Evolutionary conservation across 2,888 invertebrate genomes (phyloP).

Genomic region (Limnephilus lunatus): DNA sequence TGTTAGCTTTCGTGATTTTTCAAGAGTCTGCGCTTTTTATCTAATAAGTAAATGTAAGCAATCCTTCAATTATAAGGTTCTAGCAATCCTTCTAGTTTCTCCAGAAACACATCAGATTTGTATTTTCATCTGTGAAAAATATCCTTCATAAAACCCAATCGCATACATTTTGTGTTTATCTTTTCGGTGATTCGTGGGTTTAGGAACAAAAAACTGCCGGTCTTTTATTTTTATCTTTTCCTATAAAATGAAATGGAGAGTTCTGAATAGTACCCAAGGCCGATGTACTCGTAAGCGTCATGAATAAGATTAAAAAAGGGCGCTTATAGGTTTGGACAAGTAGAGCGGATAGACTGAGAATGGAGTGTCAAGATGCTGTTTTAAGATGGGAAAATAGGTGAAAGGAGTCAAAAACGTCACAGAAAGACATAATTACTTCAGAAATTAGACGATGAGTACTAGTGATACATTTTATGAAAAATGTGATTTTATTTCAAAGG

Average conservation of each 20-base stretch:
- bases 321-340: neutral
- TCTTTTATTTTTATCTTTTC: neutral
- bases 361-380: neutral
- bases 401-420: too few relatives aligned
- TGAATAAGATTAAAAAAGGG: neutral
- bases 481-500: too few relatives aligned
- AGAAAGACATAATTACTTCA: too few relatives aligned
- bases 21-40: too few relatives aligned
- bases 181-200: too few relatives aligned
- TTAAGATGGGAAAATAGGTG: neutral
- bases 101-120: neutral
- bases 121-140: neutral
- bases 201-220: neutral
- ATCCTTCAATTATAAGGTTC: too few relatives aligned
- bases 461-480: too few relatives aligned
- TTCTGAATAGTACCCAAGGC: neutral
- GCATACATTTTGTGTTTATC: too few relatives aligned
- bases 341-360: neutral
- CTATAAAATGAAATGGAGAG: neutral
- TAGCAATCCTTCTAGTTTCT: too few relatives aligned
- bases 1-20: too few relatives aligned
- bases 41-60: too few relatives aligned
- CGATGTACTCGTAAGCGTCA: neutral
- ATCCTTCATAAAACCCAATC: neutral
- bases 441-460: too few relatives aligned